These are phyloP conservation scores for Enteromius paludinosus DNA, from an alignment of 2,797 vertebrate genomes.

Conservation along the genomic window DNA sequence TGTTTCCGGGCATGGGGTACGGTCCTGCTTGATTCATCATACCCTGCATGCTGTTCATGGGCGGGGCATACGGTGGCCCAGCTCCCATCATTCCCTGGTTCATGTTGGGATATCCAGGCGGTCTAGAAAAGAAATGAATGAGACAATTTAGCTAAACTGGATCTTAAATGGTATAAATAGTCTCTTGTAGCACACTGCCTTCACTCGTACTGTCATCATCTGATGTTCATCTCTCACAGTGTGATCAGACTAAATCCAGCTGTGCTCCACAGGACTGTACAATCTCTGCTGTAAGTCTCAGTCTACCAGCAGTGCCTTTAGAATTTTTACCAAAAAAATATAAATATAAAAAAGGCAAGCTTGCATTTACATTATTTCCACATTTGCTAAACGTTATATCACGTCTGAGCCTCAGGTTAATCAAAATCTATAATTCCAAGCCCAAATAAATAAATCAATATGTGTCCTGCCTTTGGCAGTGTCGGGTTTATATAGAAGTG, in stretches of 20 bases:
- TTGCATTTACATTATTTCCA: not conserved
- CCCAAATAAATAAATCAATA: not conserved
- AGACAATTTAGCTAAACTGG: not conserved
- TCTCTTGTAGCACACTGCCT: not conserved
- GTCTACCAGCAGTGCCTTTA: not conserved
- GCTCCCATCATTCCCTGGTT: slow-evolving; percentile 92
- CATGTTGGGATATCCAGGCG: slow-evolving; percentile 94
- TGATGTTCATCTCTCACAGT: slow-evolving; percentile 13
- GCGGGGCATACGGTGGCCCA: slow-evolving; percentile 90
- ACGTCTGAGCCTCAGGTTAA: not conserved
- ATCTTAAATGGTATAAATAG: not conserved
- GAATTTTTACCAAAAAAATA: not conserved
- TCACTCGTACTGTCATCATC: not conserved
- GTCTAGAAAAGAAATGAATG: slow-evolving; percentile 74
- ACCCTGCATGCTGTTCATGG: slow-evolving; percentile 96
- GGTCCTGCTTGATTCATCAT: slow-evolving; percentile 97
- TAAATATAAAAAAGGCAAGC: not conserved
- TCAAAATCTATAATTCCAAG: not conserved
- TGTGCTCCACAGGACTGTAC: not conserved
- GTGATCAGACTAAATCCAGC: slow-evolving; percentile 6
- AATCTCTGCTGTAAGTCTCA: not conserved
- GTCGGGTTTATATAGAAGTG: not conserved
- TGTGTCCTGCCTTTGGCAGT: not conserved
- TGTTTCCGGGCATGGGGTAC: slow-evolving; percentile 90
- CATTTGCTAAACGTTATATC: not conserved